A percentile compares a stretch with the other conserved stretches of the same genome.
phyloP scores from a whole-genome alignment of 2,113 vertebrate genomes.

The Chauna torquata region DNA sequence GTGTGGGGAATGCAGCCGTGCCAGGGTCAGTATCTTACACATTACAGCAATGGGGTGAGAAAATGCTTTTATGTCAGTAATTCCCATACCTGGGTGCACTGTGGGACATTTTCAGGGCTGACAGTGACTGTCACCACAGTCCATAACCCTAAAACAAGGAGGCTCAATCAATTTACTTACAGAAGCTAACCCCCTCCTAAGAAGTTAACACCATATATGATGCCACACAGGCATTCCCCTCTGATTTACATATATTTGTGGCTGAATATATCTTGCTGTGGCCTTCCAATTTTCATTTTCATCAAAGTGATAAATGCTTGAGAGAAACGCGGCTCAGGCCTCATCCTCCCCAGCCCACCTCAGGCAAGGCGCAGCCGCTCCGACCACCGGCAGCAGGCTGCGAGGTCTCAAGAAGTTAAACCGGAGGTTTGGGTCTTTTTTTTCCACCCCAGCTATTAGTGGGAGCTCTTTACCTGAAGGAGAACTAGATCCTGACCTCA shows the following conservation, averaged over 20 bases:
- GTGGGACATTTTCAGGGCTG: not conserved
- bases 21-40: not conserved
- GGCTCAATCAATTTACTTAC: not conserved
- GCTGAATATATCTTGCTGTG: not conserved
- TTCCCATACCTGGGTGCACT: not conserved
- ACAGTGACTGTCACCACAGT: not conserved
- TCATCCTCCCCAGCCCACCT: fast-evolving
- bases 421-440: not conserved
- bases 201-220: not conserved
- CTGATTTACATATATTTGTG: not conserved
- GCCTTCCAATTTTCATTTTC: not conserved
- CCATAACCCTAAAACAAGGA: not conserved
- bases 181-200: not conserved
- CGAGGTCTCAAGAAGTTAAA: not conserved
- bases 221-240: not conserved
- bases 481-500: not conserved
- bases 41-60: not conserved
- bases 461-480: not conserved
- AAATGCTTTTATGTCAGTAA: not conserved
- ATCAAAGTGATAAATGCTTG: not conserved
- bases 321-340: fast-evolving
- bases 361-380: not conserved
- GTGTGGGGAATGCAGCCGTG: fast-evolving
- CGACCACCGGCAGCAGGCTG: not conserved
- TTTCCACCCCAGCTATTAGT: not conserved